Evolutionary conservation across 2,113 vertebrate genomes (phyloP).

Genomic region (Tupaia chinensis): DNA sequence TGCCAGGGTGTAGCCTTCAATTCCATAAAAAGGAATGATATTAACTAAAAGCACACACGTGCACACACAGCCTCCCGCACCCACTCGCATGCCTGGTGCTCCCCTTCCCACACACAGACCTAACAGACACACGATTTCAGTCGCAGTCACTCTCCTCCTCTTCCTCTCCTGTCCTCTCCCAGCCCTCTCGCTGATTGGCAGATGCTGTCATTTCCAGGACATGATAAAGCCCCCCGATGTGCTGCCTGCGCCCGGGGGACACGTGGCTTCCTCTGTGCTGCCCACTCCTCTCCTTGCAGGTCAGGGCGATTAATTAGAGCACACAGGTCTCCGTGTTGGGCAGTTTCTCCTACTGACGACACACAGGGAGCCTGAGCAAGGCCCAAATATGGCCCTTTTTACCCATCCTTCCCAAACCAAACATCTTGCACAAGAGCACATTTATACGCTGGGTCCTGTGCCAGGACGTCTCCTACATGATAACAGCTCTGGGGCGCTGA

Average conservation of each 20-base stretch:
- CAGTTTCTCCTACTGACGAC: slow-evolving; percentile 76
- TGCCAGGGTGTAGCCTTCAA: slow-evolving; percentile 87
- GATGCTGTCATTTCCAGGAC: background rate
- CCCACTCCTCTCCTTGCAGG: background rate
- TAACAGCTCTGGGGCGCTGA: background rate
- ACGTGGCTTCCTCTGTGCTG: background rate
- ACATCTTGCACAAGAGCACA: slow-evolving; percentile 84
- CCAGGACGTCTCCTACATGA: background rate
- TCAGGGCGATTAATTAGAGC: slow-evolving; percentile 49
- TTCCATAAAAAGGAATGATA: slow-evolving; percentile 90
- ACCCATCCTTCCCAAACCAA: slow-evolving; percentile 84
- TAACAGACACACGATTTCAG: background rate
- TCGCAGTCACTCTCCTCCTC: background rate
- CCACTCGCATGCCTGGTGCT: background rate
- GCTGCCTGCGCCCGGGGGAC: background rate
- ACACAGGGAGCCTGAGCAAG: slow-evolving; percentile 78
- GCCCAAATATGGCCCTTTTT: slow-evolving; percentile 88
- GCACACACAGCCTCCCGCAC: background rate
- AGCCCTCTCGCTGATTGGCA: slow-evolving; percentile 17
- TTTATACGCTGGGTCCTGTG: slow-evolving; percentile 82
- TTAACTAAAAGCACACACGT: slow-evolving; percentile 71
- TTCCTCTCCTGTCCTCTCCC: background rate
- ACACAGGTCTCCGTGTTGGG: background rate
- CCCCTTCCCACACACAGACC: background rate
- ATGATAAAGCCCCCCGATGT: background rate